Evolutionary conservation across 2,797 vertebrate species (phyloP), one percentile per base, ranked within the genome.

Genomic region (Pseudopleuronectes americanus): DNA sequence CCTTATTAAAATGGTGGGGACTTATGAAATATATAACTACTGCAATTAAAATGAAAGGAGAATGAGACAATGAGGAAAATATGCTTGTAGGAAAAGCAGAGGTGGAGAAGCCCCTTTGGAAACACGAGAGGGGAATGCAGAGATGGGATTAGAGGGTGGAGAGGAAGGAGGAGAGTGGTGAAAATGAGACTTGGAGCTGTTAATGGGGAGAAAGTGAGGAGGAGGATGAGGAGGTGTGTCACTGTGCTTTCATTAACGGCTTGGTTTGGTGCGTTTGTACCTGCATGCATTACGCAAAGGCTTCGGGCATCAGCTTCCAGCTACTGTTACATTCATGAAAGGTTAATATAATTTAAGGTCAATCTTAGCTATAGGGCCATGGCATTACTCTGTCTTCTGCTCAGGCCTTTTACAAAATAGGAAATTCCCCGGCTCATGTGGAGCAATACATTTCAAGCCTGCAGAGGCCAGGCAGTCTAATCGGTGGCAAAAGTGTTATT

Each of bases 401-500:
- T 71, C 12, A 6, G 57, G 41, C 59, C 38, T 74, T 72, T 60
- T 41, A 72, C 55, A 60, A 71, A 79, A 70, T 64, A 33, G 72
- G 73, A 68, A 76, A 70, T 83, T 55, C 59, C 55, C 56, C 56
- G 19, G 1, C 53, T 79, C 68, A 24, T 2, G 1, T 51, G 63
- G 21, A 76, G 60, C 57, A 21, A 13, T 66, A 26, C 73, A 64
- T 74, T 12, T 62, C 16, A 4, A 64, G 53, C 57, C 72, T 56
- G 47, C 63, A 28, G 72, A 61, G 54, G 48, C 59, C 64, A 31
- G 41, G 56, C 57, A n/a, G 24, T 12, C 5, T 76, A 62, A 80
- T 79, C 84, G 69, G 70, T 54, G 68, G 64, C 75, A 66, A 60
- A 79, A 74, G 38, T 62, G 75, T 75, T 83, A 73, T 80, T 71